Evolutionary conservation across 2,888 invertebrate genomes (phyloP), one percentile per base, ranked within the genome.

Genomic region (Euplexia lucipara): DNA sequence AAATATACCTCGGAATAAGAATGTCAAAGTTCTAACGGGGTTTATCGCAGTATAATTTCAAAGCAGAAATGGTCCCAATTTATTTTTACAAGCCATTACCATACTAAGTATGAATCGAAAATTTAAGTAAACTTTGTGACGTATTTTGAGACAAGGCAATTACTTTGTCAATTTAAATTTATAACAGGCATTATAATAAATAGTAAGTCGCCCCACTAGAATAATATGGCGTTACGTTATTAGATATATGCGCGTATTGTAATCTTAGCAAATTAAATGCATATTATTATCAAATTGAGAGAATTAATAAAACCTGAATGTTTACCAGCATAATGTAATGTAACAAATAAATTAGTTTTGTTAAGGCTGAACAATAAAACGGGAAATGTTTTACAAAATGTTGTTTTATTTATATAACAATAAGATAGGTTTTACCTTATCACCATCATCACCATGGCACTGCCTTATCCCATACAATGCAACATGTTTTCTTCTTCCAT

Each of bases 271-370:
- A 77, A 73, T 69, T 60, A 73, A 82, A 76, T 59, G 68, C 69
- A 70, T 26, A 26, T 5, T 75, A 76, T 82, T 82, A 82, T 82
- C 70, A 81, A 81, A 78, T 81, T 63, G 81, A 83, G 79, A 83
- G 83, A 86, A 79, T 78, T 75, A 69, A 78, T 73, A 47, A 73
- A 70, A 78, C 75, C 66, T 74, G 83, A 89, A 88, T 88, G 90
- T 92, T 91, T 90, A 90, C 90, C 90, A 88, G 91, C 91, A 90
- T 91, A 92, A 91, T 91, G 83, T 91, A 92, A 90, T 90, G 84
- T 88, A 89, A 91, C 86, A 90, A 90, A 88, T 82, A 85, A 73
- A 88, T 79, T 90, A 90, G 88, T 89, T 91, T 90, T 89, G 89
- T 91, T 92, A 92, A 90, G 85, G 79, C 86, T 62, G 84, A 92